phyloP scores from a whole-genome alignment of 2,888 invertebrate genomes.

The Phalera bucephala region DNA sequence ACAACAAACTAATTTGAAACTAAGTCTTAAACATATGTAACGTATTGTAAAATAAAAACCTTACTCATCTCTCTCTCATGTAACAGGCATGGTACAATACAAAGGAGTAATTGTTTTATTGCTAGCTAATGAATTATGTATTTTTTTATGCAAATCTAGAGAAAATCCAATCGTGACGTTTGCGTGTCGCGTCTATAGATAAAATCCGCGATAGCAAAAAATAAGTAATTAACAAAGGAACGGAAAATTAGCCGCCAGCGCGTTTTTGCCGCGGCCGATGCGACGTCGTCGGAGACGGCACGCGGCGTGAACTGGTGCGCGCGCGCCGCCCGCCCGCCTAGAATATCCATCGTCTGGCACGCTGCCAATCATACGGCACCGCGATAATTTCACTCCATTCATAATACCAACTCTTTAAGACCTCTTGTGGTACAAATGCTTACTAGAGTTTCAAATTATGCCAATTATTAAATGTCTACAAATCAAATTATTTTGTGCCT shows the following conservation, averaged over 20 bases:
- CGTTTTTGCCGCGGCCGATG: conserved; percentile 17
- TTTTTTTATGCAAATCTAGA: neutral
- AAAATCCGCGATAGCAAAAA: neutral
- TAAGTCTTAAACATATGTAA: too few relatives aligned
- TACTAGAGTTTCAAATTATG: too few relatives aligned
- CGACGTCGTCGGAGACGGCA: conserved; percentile 28
- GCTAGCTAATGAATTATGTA: neutral
- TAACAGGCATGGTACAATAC: too few relatives aligned
- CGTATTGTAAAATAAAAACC: too few relatives aligned
- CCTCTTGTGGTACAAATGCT: conserved; percentile 2
- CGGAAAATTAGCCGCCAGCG: conserved; percentile 16
- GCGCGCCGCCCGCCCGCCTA: conserved; percentile 68
- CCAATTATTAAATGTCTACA: neutral
- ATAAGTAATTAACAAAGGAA: neutral
- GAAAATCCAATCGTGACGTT: neutral
- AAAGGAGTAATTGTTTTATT: neutral
- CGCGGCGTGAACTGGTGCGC: conserved; percentile 72
- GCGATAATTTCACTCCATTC: conserved; percentile 64
- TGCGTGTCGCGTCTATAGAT: neutral
- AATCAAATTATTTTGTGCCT: too few relatives aligned
- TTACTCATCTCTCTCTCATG: too few relatives aligned
- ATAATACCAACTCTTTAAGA: conserved; percentile 41
- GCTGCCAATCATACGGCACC: conserved; percentile 58
- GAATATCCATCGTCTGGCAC: conserved; percentile 67
- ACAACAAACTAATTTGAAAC: too few relatives aligned